Base-by-base conservation (phyloP, 2,797 vertebrate genomes). In the Channa striata region DNA sequence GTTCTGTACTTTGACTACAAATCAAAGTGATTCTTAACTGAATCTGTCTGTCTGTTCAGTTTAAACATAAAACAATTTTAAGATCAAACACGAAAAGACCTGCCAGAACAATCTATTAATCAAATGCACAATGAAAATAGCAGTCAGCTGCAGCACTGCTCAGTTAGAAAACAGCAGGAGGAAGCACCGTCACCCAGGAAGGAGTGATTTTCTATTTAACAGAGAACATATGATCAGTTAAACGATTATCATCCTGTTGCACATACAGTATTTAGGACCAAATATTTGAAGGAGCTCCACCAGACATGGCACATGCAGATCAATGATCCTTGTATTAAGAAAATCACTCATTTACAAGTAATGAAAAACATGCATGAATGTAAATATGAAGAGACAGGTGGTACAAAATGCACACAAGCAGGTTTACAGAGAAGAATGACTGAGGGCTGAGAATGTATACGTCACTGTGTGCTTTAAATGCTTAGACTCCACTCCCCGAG, bases 371-470 rank as follows among this genome's bases (percentile, higher is more conserved):
- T 20, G 64, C 57, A n/a, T n/a, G 30, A 69, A 53, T 34, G 49
- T 75, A 82, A 79, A 82, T 51, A 58, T 0, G 2, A 19, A 42
- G 42, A 59, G 23, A 36, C 48, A 4, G 37, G 43, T 52, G 43
- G 59, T 19, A 57, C n/a, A 17, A 59, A 78, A 58, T 10, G 4
- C 17, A 61, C 11, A 0, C 25, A 2, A 25, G 59, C 4, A 5
- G 9, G 47, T 80, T 86, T 75, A 81, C 25, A 59, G 60, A 59
- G 63, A 61, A 56, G 52, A 19, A 61, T 68, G 78, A 67, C 59
- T 50, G 23, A 13, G 61, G 44, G 50, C 39, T 0, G 57, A 63
- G 49, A 74, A 64, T 80, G 63, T 70, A 54, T 13, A 82, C 68
- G 77, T 36, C 2, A 4, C 25, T 25, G 37, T 44, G 63, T 46